These are phyloP conservation scores for Alentia gelatinosa DNA, from an alignment of 2,888 invertebrate species.

Conservation along the genomic window DNA sequence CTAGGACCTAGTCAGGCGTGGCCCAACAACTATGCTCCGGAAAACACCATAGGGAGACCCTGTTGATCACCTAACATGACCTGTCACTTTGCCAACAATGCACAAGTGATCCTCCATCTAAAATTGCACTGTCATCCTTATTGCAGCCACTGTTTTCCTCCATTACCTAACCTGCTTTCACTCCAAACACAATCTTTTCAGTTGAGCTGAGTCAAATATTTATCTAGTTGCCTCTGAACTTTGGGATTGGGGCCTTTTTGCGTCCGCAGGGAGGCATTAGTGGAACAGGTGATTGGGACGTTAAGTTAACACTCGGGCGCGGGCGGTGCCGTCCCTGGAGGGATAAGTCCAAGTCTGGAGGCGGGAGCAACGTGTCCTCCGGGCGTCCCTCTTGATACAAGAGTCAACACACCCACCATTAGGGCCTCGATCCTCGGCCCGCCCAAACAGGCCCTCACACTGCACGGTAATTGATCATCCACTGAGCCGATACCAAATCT, in stretches of 20 bases:
- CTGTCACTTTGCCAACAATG: neutral
- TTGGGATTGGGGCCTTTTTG: slow-evolving; percentile 31
- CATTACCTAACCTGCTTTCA: slow-evolving; percentile 49
- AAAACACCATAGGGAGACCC: neutral
- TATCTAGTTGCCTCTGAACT: slow-evolving; percentile 57
- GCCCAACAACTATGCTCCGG: neutral
- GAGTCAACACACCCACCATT: slow-evolving; percentile 28
- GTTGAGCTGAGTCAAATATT: slow-evolving; percentile 47
- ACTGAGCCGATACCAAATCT: slow-evolving; percentile 42
- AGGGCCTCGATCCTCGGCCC: slow-evolving; percentile 33
- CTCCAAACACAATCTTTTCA: slow-evolving; percentile 46
- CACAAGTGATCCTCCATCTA: neutral
- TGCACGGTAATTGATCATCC: slow-evolving; percentile 37
- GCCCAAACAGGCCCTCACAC: slow-evolving; percentile 7
- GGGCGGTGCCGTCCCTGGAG: slow-evolving; percentile 5
- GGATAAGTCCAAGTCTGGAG: slow-evolving; percentile 33
- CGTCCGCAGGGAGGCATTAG: slow-evolving; percentile 26
- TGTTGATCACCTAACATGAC: neutral
- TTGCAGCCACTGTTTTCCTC: slow-evolving; percentile 20
- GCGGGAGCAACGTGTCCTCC: slow-evolving; percentile 28
- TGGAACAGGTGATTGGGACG: slow-evolving; percentile 46
- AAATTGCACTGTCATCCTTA: slow-evolving; percentile 26
- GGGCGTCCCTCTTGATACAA: slow-evolving; percentile 34
- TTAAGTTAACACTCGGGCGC: slow-evolving; percentile 42
- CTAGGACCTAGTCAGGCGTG: neutral